Evolutionary conservation across 2,888 invertebrate species (phyloP).

Genomic region (Eutolmus rufibarbis): DNA sequence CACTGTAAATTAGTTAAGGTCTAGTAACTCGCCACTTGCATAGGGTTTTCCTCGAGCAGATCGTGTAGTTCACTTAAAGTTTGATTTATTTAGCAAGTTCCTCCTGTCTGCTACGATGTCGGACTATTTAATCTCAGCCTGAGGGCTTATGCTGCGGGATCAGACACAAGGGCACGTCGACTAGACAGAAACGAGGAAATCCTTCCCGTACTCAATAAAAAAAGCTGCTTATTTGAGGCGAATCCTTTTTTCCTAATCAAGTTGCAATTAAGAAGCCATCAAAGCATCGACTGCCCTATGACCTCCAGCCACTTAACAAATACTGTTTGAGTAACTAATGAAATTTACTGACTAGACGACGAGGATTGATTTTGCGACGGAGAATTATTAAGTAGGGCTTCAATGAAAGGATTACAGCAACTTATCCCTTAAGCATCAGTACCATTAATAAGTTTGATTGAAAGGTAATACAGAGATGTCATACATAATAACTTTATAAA

Average conservation of each 20-base stretch:
- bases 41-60: not conserved
- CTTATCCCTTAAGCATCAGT: not conserved
- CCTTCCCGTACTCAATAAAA: not conserved
- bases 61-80: not conserved
- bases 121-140: not conserved
- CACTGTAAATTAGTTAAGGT: not conserved
- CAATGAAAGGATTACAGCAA: not conserved
- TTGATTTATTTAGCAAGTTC: not conserved
- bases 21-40: not conserved
- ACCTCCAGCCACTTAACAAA: not conserved
- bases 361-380: not conserved
- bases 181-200: not conserved
- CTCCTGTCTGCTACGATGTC: not conserved
- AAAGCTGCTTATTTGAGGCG: not conserved
- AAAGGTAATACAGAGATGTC: not conserved
- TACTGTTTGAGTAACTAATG: not conserved
- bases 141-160: not conserved
- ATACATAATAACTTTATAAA: not conserved
- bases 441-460: not conserved
- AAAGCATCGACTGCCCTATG: not conserved
- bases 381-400: not conserved
- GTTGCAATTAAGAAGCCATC: slow-evolving; percentile 1
- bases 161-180: not conserved
- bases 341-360: not conserved
- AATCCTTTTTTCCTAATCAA: not conserved